A percentile compares a stretch with the other conserved stretches of the same genome.
Conservation (phyloP, 2,113 vertebrate genomes). For the Cyphomyrus plagiostoma region DNA sequence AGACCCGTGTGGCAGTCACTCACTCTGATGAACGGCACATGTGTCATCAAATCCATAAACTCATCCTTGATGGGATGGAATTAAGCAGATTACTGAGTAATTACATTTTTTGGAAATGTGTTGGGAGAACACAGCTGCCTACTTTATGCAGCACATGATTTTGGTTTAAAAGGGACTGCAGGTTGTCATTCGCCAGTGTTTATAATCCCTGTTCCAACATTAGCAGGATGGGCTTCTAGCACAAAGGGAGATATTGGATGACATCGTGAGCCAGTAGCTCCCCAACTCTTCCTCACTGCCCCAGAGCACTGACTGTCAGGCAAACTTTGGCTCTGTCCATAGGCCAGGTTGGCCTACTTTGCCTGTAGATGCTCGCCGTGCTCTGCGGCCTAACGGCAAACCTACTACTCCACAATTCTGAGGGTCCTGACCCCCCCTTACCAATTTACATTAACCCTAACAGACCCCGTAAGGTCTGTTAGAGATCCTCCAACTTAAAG, state of each 20-base stretch:
- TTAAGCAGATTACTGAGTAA: background rate
- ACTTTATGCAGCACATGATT: background rate
- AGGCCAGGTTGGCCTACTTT: background rate
- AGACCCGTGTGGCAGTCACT: background rate
- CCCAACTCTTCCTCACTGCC: background rate
- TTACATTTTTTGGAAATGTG: background rate
- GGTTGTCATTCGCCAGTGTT: background rate
- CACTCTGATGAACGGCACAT: background rate
- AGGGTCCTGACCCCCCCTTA: background rate
- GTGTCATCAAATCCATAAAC: background rate
- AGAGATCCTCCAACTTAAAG: too few relatives aligned
- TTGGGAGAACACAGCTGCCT: background rate
- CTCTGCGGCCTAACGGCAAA: background rate
- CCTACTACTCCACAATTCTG: background rate
- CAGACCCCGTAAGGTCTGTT: too few relatives aligned
- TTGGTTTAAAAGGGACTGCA: background rate
- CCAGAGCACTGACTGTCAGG: background rate
- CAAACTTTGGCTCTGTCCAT: background rate
- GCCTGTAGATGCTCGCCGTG: background rate
- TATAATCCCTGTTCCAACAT: background rate
- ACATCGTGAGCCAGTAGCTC: background rate
- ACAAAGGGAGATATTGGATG: background rate
- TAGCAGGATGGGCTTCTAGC: background rate
- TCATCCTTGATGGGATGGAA: background rate
- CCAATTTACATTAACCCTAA: background rate